Conservation (phyloP, 2,113 vertebrate species). For the Arizona elegans region DNA sequence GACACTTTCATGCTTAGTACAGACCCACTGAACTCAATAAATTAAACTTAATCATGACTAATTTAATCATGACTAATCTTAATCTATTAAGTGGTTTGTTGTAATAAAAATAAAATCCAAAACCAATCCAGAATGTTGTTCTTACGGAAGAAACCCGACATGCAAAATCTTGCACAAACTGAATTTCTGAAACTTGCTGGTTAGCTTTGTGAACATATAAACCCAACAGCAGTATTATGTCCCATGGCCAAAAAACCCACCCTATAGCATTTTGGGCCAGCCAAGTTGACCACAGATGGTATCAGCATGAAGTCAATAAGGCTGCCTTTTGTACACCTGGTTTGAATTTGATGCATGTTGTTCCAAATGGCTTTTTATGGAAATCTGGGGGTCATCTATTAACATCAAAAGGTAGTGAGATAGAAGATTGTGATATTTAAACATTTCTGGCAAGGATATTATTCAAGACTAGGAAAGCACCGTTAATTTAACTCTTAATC, state of each 20-base stretch:
- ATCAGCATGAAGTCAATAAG: conserved; percentile 11
- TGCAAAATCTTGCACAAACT: conserved; percentile 7
- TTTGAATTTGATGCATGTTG: conserved; percentile 47
- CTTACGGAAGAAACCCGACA: not conserved
- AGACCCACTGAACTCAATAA: not conserved
- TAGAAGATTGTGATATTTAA: not conserved
- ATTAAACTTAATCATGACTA: not conserved
- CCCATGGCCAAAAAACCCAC: not conserved
- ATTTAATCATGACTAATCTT: not conserved
- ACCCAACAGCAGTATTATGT: not conserved
- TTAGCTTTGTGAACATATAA: conserved; percentile 2
- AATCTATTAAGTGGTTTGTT: not conserved
- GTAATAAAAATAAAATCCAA: not conserved
- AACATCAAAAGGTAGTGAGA: not conserved
- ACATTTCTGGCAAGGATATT: not conserved
- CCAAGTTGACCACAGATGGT: conserved; percentile 47
- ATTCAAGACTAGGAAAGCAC: not conserved
- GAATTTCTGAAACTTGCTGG: conserved; percentile 23
- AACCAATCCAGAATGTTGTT: not conserved
- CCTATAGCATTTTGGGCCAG: not conserved
- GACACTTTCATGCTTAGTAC: not conserved
- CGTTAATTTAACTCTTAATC: not conserved
- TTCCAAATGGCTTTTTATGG: conserved; percentile 2
- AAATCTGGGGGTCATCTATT: not conserved
- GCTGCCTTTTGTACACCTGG: conserved; percentile 31